Base-by-base conservation (phyloP, 1,140 invertebrate genomes). In the Thaumatotibia leucotreta region DNA sequence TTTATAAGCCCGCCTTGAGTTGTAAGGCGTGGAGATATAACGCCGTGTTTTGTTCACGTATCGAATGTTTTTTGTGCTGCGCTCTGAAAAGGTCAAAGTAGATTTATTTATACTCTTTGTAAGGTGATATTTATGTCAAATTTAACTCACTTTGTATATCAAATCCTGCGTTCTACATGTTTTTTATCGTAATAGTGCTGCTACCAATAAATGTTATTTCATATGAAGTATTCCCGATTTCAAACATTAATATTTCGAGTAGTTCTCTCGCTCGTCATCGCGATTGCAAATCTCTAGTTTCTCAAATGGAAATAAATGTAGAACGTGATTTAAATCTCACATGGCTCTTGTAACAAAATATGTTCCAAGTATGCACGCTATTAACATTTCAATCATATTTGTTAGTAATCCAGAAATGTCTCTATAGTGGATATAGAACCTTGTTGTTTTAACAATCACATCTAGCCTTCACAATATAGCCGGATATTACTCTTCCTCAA, bases 1-100 rank as follows among this genome's bases (percentile, higher is more conserved):
- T 68, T 65, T 63, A 31, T 64, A 45, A 63, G 23, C 29, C 10
- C 27, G 24, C 61, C 67, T 61, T 17, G 52, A 58, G 52, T 14
- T 58, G 24, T 58, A 58, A 58, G 11, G 24, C 27, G 24, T 24
- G 22, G 52, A 58, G 24, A 27, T 58, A 58, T 29, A 58, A n/a
- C 52, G 52, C n/a, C n/a, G 24, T 27, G 52, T 58, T 58, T 58
- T 58, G 52, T 58, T 58, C 52, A 58, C 52, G n/a, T 29, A 58
- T 58, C 8, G 24, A 27, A 58, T 9, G 39, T 45, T 58, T 58
- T 49, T 29, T 58, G 27, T 45, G 14, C 0, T 45, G 11, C 24
- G 52, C 52, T 58, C 23, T 27, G 6, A 27, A 8, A 14, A 58
- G 52, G 52, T 20, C 52, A 20, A 58, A 58, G 52, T 45, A 5